Percentiles rank a stretch among this genome's conserved stretches.
These are phyloP conservation scores for Octodon degus DNA, from an alignment of 2,113 vertebrate species.

Conservation along the genomic window DNA sequence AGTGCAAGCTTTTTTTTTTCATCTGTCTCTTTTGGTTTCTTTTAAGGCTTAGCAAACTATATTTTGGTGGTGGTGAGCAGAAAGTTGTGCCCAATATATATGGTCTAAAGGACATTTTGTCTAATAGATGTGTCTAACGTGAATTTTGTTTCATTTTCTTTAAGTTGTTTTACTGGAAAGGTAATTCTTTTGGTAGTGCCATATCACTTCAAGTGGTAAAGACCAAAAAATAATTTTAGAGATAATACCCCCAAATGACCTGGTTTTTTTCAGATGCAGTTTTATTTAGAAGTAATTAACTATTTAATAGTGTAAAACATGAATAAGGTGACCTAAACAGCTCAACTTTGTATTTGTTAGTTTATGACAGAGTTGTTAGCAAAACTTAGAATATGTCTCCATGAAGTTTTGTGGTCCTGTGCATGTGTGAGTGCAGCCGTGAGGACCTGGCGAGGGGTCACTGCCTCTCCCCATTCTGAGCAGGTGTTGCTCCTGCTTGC, in stretches of 20 bases:
- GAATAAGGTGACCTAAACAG: not conserved
- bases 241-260: not conserved
- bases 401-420: not conserved
- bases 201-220: not conserved
- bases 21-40: constrained; percentile 18
- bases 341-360: not conserved
- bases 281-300: not conserved
- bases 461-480: not conserved
- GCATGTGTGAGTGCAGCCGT: not conserved
- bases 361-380: not conserved
- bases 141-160: not conserved
- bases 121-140: not conserved
- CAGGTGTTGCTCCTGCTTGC: not conserved
- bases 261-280: not conserved
- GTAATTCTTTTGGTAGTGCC: not conserved
- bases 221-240: not conserved
- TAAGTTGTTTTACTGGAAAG: constrained; percentile 9
- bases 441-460: not conserved
- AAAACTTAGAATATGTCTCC: not conserved
- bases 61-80: not conserved
- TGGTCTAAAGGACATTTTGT: not conserved
- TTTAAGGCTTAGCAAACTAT: not conserved
- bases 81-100: not conserved
- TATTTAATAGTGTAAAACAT: constrained; percentile 3
- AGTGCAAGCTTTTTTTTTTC: not conserved